These are phyloP conservation scores for Pristionchus pacificus DNA, from an alignment of 1,140 invertebrate genomes.

Conservation along the genomic window DNA sequence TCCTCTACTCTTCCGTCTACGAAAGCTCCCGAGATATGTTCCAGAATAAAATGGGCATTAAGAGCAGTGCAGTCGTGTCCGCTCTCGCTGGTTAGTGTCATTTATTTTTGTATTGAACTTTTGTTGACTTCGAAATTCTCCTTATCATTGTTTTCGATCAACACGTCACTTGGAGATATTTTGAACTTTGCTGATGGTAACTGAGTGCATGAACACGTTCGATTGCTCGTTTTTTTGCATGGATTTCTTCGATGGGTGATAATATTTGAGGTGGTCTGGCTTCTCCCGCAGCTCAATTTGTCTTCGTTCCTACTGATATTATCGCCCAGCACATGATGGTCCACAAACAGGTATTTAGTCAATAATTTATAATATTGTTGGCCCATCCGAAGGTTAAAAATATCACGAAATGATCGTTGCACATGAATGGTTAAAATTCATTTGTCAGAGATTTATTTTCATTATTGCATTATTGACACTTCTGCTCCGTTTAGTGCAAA, in stretches of 20 bases:
- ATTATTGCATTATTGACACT: not conserved
- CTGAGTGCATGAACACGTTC: too few relatives aligned
- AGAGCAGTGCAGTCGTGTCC: conserved; percentile 46
- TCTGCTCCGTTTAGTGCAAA: not conserved
- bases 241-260: conserved; percentile 64
- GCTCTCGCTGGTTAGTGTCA: conserved; percentile 38
- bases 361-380: conserved; percentile 3
- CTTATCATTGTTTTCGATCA: not conserved
- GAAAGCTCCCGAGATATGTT: conserved; percentile 82
- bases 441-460: not conserved
- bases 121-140: not conserved
- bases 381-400: conserved; percentile 1
- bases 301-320: conserved; percentile 92
- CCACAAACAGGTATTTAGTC: conserved; percentile 30
- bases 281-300: conserved; percentile 85
- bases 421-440: not conserved
- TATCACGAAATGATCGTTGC: not conserved
- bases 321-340: conserved; percentile 95
- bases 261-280: conserved; percentile 79
- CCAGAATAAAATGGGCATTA: conserved; percentile 45
- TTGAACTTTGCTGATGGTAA: too few relatives aligned
- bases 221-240: not conserved
- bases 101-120: not conserved
- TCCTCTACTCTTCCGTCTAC: conserved; percentile 86
- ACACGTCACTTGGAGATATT: too few relatives aligned